Percentiles rank a stretch among this genome's conserved stretches.
phyloP scores from a whole-genome alignment of 2,113 vertebrate genomes.

The Hipposideros armiger region DNA sequence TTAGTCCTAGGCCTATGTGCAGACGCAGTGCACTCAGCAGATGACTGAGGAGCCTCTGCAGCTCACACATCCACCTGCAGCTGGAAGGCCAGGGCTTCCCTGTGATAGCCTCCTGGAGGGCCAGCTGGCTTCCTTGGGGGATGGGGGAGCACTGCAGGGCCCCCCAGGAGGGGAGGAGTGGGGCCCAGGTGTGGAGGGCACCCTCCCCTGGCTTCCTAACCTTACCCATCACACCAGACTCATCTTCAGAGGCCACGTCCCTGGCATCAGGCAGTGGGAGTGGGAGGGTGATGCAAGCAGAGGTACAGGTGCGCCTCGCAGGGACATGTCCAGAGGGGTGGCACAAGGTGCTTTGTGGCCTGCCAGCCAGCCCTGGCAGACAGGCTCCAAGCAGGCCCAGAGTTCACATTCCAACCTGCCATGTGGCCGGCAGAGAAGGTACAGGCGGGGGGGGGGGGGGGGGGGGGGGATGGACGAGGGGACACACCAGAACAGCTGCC shows the following conservation, averaged over 20 bases:
- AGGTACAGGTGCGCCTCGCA: background rate
- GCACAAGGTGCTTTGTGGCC: background rate
- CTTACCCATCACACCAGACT: too few relatives aligned
- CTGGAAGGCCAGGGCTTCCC: background rate
- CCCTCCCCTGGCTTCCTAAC: background rate
- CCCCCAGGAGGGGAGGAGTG: too few relatives aligned
- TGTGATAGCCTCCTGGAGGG: background rate
- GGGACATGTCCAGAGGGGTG: background rate
- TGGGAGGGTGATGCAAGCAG: too few relatives aligned
- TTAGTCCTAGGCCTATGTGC: accelerated
- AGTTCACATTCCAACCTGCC: background rate
- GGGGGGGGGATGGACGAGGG: too few relatives aligned
- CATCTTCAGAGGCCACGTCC: background rate
- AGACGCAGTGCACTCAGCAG: accelerated
- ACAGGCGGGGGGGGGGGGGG: background rate
- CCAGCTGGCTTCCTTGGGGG: background rate
- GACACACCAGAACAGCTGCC: accelerated
- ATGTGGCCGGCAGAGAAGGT: accelerated
- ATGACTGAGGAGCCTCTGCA: accelerated
- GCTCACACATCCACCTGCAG: accelerated
- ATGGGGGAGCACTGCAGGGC: accelerated
- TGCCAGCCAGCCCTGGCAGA: background rate
- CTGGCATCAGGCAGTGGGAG: accelerated
- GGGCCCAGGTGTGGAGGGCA: background rate
- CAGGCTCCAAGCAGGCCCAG: background rate